phyloP scores from a whole-genome alignment of 2,113 vertebrate species.

The Sapayoa aenigma region DNA sequence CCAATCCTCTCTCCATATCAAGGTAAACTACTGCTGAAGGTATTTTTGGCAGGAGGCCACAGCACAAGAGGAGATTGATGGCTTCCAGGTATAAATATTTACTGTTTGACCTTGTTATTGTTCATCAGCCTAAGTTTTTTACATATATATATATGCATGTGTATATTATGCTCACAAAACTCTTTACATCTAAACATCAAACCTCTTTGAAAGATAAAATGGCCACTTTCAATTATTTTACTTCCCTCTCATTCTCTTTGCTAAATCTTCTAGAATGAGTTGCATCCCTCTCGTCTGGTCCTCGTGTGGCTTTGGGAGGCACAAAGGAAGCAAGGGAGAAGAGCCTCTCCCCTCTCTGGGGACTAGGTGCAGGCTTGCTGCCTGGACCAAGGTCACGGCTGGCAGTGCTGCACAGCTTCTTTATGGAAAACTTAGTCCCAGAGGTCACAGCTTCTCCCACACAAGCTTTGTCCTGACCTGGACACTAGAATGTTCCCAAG shows the following conservation, averaged over 20 bases:
- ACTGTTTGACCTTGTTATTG: constrained; percentile 47
- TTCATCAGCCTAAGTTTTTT: constrained; percentile 30
- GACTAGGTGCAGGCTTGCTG: neutral
- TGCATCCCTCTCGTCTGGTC: neutral
- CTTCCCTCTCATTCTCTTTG: neutral
- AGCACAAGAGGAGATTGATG: neutral
- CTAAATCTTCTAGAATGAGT: neutral
- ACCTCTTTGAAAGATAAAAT: neutral
- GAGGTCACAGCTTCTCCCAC: neutral
- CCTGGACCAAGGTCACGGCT: neutral
- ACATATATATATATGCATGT: neutral
- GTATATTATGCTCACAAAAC: neutral
- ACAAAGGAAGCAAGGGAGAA: neutral
- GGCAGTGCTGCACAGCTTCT: neutral
- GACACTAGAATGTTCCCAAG: neutral
- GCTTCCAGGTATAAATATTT: constrained; percentile 55
- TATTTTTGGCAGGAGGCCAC: constrained; percentile 30
- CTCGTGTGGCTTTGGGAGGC: neutral
- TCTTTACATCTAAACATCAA: neutral
- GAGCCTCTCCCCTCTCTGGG: neutral
- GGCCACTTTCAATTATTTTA: neutral
- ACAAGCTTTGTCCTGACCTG: neutral
- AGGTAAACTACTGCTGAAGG: constrained; percentile 19
- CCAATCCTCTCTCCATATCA: neutral
- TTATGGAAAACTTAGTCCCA: neutral